Percentiles rank a stretch among this genome's conserved stretches.
These are phyloP conservation scores for Bibio marci DNA, from an alignment of 2,888 invertebrate genomes.

Conservation along the genomic window DNA sequence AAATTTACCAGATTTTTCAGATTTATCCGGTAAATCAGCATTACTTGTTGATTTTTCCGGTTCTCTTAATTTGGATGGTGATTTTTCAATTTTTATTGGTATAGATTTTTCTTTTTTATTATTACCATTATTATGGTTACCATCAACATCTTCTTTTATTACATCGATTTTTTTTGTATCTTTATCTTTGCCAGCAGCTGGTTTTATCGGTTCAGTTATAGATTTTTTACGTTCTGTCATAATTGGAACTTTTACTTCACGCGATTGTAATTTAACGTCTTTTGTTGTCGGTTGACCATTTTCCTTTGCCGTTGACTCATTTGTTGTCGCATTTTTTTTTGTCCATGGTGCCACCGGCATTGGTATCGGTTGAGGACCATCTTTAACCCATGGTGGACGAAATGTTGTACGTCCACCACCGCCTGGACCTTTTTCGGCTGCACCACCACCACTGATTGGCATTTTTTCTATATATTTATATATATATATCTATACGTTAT, in stretches of 20 bases:
- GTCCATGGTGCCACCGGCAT: conserved; percentile 39
- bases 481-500: background rate
- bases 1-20: conserved; percentile 9
- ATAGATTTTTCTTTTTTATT: conserved; percentile 18
- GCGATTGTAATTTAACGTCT: conserved; percentile 17
- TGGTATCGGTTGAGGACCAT: conserved; percentile 33
- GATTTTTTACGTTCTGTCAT: conserved; percentile 17
- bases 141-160: conserved; percentile 13
- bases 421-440: conserved; percentile 13
- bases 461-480: background rate
- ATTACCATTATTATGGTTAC: conserved; percentile 18
- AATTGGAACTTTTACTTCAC: conserved; percentile 27
- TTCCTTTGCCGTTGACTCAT: conserved; percentile 9
- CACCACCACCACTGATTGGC: conserved; percentile 12
- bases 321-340: conserved; percentile 14
- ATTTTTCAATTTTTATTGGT: conserved; percentile 16
- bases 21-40: too few species aligned
- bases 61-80: conserved; percentile 12
- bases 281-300: conserved; percentile 5
- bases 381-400: conserved; percentile 54
- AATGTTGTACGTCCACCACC: conserved; percentile 39
- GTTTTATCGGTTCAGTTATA: conserved; percentile 11
- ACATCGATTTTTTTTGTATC: conserved; percentile 7
- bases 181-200: conserved; percentile 20
- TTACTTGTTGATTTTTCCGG: too few species aligned